Percentiles rank a stretch among this genome's conserved stretches.
These are phyloP conservation scores for Subanguina moxae DNA, from an alignment of 1,140 invertebrate species.

Conservation along the genomic window DNA sequence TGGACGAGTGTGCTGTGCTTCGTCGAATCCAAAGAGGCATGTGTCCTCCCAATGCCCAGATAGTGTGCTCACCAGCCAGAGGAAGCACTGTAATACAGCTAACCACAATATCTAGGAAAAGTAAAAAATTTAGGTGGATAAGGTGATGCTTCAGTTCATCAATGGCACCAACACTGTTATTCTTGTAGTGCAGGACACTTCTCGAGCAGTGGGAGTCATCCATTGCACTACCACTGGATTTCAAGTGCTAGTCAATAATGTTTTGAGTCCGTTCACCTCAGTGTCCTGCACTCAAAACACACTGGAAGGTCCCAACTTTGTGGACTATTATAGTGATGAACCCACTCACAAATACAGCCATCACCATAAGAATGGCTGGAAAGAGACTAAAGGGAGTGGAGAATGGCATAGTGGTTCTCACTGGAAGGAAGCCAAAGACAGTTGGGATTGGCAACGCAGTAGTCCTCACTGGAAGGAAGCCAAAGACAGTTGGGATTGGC, in stretches of 20 bases:
- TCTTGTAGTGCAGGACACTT: background rate
- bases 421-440: too few species aligned
- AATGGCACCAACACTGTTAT: slow-evolving; percentile 8
- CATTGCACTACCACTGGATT: slow-evolving; percentile 11
- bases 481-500: too few species aligned
- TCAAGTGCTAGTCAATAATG: background rate
- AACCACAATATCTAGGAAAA: background rate
- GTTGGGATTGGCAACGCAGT: too few species aligned
- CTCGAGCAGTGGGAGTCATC: slow-evolving; percentile 7
- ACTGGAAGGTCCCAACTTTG: slow-evolving; percentile 12
- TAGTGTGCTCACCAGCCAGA: slow-evolving; percentile 2
- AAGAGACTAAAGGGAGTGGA: too few species aligned
- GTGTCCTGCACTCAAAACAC: slow-evolving; percentile 15
- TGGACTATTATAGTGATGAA: slow-evolving; percentile 12
- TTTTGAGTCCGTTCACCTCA: slow-evolving; percentile 7
- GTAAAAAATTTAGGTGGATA: background rate
- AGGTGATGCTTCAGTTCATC: slow-evolving; percentile 15
- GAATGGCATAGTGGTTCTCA: too few species aligned
- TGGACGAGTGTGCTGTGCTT: slow-evolving; percentile 23
- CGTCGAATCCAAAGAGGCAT: slow-evolving; percentile 16
- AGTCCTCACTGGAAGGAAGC: too few species aligned
- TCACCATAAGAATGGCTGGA: too few species aligned
- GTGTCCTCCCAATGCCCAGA: slow-evolving; percentile 14
- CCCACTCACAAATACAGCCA: background rate
- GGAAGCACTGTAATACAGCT: slow-evolving; percentile 9